Percentiles rank a stretch among this genome's conserved stretches.
Conservation (phyloP, 2,797 vertebrate genomes). For the Todus mexicanus region DNA sequence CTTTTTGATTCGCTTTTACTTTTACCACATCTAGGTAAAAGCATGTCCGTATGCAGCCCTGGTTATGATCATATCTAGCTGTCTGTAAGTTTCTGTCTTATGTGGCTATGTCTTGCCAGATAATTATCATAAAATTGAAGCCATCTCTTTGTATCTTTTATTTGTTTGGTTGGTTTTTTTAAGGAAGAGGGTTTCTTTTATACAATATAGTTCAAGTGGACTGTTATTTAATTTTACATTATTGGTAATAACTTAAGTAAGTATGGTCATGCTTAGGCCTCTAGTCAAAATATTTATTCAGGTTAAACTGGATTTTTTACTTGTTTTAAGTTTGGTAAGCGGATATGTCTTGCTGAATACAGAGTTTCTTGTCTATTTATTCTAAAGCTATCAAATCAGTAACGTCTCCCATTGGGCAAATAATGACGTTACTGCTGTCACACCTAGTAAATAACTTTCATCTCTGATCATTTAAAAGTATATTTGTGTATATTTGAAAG, state of each 20-base stretch:
- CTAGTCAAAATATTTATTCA: neutral
- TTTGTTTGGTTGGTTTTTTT: neutral
- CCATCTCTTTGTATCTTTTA: neutral
- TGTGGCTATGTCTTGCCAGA: neutral
- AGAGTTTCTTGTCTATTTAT: neutral
- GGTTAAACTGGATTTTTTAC: neutral
- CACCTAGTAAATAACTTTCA: neutral
- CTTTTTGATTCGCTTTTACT: neutral
- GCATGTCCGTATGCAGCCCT: neutral
- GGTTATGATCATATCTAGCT: neutral
- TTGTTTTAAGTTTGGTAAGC: neutral
- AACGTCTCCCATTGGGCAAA: neutral
- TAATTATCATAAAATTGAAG: neutral
- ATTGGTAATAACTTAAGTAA: neutral
- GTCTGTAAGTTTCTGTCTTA: neutral
- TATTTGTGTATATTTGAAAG: neutral
- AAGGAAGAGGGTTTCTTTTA: neutral
- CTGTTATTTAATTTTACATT: neutral
- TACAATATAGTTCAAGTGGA: neutral
- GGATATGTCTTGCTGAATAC: fast-evolving
- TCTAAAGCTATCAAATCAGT: neutral
- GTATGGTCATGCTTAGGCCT: neutral
- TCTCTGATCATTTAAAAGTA: neutral
- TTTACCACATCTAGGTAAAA: neutral
- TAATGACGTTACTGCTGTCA: neutral